Conservation (phyloP, 2,888 invertebrate genomes). For the Notocelia uddmanniana region DNA sequence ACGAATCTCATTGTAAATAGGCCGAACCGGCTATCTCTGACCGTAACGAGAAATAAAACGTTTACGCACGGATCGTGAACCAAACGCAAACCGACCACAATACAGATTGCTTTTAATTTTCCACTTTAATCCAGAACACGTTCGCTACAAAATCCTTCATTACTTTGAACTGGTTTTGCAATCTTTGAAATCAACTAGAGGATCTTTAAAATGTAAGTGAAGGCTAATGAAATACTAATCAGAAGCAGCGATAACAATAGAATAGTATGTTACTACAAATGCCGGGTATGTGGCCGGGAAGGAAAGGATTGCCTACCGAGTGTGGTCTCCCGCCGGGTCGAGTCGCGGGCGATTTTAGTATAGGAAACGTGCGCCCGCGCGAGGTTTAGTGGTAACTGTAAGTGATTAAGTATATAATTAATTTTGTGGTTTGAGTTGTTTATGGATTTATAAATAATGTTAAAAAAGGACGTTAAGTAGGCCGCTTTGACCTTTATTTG, state of each 20-base stretch:
- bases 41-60: constrained; percentile 49
- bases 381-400: no score
- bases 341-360: no score
- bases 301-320: no score
- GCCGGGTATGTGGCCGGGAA: no score
- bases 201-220: not conserved
- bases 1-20: constrained; percentile 49
- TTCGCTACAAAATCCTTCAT: constrained; percentile 6
- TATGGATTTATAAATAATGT: no score
- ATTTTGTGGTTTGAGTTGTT: no score
- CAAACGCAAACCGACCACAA: constrained; percentile 42
- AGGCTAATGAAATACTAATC: not conserved
- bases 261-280: no score
- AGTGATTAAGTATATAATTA: no score
- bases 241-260: not conserved
- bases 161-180: not conserved
- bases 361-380: no score
- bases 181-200: not conserved
- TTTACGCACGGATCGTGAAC: constrained; percentile 47
- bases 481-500: no score
- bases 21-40: constrained; percentile 49
- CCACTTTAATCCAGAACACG: constrained; percentile 17
- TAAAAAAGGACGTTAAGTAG: no score
- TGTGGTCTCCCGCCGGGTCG: no score
- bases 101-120: constrained; percentile 43